Evolutionary conservation across 2,113 vertebrate genomes (phyloP).

Genomic region (Phylloscopus whistleri): DNA sequence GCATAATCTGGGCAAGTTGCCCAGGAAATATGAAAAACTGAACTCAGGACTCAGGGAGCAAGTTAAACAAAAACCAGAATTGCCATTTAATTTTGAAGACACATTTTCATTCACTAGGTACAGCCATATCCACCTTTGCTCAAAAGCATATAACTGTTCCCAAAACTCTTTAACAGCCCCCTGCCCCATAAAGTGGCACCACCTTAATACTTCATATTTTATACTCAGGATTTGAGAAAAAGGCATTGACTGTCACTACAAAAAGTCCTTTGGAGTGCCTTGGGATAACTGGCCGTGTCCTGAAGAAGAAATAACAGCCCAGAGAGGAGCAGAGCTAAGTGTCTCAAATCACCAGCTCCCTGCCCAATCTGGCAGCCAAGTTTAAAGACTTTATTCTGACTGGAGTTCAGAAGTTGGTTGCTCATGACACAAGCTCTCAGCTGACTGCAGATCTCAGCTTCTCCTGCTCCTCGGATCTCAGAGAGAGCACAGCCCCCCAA

Average conservation of each 20-base stretch:
- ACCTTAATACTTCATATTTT: neutral
- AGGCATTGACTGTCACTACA: neutral
- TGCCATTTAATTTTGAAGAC: conserved; percentile 2
- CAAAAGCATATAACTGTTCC: accelerated
- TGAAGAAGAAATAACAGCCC: neutral
- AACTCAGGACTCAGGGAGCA: conserved; percentile 33
- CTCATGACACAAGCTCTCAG: accelerated
- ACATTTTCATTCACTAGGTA: neutral
- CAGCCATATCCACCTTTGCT: neutral
- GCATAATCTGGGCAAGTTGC: conserved; percentile 37
- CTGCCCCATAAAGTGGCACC: accelerated
- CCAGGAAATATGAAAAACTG: conserved; percentile 58
- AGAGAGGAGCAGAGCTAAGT: neutral
- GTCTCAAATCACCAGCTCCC: neutral
- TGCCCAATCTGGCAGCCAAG: neutral
- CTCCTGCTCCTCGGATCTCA: neutral
- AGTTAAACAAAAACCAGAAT: conserved; percentile 28
- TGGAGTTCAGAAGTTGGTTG: accelerated
- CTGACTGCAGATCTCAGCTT: neutral
- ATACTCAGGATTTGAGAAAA: neutral
- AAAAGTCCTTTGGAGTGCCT: neutral
- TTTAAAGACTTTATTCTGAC: neutral
- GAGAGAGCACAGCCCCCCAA: neutral
- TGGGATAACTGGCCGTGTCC: neutral
- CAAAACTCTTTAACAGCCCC: neutral